Conservation (phyloP, 64 coral and sea anemone genomes). For the Stylophora pistillata region DNA sequence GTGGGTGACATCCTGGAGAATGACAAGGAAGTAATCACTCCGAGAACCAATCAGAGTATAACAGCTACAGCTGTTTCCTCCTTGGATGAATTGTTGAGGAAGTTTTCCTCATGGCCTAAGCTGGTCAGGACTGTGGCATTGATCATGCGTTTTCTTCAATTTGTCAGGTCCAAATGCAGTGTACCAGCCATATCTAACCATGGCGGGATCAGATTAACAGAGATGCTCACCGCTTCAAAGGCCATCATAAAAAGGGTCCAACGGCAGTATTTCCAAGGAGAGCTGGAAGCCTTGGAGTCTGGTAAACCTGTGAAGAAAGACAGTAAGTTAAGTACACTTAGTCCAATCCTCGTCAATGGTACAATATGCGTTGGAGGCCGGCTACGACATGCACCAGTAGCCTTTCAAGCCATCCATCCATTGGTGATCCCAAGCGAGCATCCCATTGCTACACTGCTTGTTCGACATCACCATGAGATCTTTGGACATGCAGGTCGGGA, state of each 20-base stretch:
- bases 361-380: background rate
- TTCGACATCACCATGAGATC: background rate
- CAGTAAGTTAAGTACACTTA: background rate
- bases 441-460: background rate
- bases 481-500: slow-evolving; percentile 8
- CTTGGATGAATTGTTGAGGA: background rate
- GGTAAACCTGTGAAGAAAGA: background rate
- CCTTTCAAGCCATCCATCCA: background rate
- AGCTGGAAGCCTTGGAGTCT: background rate
- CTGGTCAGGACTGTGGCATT: background rate
- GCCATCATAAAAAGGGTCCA: background rate
- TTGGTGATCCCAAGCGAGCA: background rate
- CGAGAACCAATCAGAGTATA: background rate
- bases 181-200: background rate
- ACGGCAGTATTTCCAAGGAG: slow-evolving; percentile 6
- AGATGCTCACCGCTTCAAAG: background rate
- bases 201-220: background rate
- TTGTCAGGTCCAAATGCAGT: background rate
- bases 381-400: background rate
- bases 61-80: background rate
- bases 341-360: background rate
- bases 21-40: slow-evolving; percentile 36
- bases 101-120: background rate
- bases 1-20: slow-evolving; percentile 16
- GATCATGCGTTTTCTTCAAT: slow-evolving; percentile 29